Conservation (phyloP, 1,140 invertebrate genomes). For the Procambarus clarkii region DNA sequence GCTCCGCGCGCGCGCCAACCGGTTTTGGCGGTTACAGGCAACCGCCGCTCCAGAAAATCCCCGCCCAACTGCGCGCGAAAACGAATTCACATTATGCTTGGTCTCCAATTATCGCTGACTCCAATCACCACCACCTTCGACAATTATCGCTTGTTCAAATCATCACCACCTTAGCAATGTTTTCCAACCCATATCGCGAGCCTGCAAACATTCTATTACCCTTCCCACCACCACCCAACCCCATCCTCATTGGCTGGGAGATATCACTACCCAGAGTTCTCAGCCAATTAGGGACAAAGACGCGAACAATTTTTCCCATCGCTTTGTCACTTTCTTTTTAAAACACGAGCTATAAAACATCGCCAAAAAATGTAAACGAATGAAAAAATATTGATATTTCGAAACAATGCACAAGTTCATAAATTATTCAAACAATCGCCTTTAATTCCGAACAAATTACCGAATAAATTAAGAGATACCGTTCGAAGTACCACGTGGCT, state of each 20-base stretch:
- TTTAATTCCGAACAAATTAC: no score
- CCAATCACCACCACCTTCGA: constrained; percentile 8
- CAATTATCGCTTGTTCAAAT: neutral
- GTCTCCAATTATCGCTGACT: neutral
- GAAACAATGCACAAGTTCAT: no score
- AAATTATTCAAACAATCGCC: no score
- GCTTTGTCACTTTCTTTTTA: no score
- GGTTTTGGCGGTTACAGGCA: neutral
- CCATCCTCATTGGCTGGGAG: neutral
- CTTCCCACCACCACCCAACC: neutral
- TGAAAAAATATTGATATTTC: no score
- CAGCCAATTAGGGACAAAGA: neutral
- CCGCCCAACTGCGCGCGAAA: neutral
- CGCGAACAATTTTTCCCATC: neutral
- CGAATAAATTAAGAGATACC: no score
- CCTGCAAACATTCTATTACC: neutral
- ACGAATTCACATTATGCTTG: constrained; percentile 1
- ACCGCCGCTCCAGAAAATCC: neutral
- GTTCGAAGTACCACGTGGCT: no score
- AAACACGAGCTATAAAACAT: no score
- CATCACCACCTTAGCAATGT: constrained; percentile 10
- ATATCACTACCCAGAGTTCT: neutral
- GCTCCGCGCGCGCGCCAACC: neutral
- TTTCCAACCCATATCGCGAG: neutral
- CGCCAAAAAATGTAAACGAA: no score